A percentile compares a stretch with the other conserved stretches of the same genome.
Conservation (phyloP, 2,888 invertebrate species). For the Drosophila nr. fundita region DNA sequence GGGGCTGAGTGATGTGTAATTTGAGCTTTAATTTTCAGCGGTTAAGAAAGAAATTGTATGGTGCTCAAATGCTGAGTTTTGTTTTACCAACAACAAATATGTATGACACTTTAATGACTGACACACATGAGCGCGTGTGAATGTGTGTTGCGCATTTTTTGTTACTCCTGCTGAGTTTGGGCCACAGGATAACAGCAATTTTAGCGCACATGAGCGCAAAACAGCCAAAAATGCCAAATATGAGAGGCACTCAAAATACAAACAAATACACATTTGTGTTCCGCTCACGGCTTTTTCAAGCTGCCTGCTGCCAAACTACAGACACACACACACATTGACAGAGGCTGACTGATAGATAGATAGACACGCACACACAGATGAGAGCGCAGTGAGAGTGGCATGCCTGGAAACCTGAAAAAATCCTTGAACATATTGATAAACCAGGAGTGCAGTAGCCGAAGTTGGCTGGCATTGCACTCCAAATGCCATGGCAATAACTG, state of each 20-base stretch:
- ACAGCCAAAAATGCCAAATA: constrained; percentile 50
- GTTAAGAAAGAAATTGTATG: constrained; percentile 1
- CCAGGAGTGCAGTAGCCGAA: constrained; percentile 79
- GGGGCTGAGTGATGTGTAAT: constrained; percentile 43
- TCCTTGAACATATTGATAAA: constrained; percentile 82
- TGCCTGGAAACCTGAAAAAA: constrained; percentile 73
- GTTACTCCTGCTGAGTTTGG: constrained; percentile 77
- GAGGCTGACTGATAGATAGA: not conserved
- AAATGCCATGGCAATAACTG: constrained; percentile 59
- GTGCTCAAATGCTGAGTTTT: constrained; percentile 9
- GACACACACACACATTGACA: constrained; percentile 11
- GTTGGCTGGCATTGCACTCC: constrained; percentile 57
- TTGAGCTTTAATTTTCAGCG: constrained; percentile 47
- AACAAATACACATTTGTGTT: constrained; percentile 13
- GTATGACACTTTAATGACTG: constrained; percentile 2
- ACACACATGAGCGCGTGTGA: not conserved
- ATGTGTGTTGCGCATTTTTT: constrained; percentile 66
- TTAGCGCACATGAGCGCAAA: constrained; percentile 30
- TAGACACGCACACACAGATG: constrained; percentile 1
- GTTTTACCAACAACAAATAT: not conserved
- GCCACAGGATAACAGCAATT: constrained; percentile 75
- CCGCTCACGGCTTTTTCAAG: constrained; percentile 47
- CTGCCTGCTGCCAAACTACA: constrained; percentile 27
- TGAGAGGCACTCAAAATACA: constrained; percentile 21
- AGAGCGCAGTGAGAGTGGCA: constrained; percentile 1